Base-by-base conservation (phyloP, 2,888 invertebrate genomes). In the Drymonia ruficornis region DNA sequence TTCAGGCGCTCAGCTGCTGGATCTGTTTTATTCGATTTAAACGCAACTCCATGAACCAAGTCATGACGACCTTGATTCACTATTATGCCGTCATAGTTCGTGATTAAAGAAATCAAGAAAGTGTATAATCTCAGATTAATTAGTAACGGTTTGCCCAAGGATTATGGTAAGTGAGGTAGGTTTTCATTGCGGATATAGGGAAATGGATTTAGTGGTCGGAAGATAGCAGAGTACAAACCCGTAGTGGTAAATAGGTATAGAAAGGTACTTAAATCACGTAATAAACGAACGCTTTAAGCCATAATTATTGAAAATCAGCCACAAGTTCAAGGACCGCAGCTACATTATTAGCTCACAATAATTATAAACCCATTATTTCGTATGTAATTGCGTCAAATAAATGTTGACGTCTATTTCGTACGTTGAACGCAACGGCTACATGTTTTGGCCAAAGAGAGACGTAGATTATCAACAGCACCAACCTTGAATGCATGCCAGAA, bases 401-500 rank as follows among this genome's bases (percentile, higher is more conserved):
- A 71, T 66, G 55, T 77, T 87, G 86, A 87, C 84, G 87, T 84
- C 59, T 67, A 63, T 31, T 56, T 72, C 70, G 76, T 75, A 62
- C 80, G 81, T 83, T 84, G 76, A 83, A 81, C 78, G 84, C 75
- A 80, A 80, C 73, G 73, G 74, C 75, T 76, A 62, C 72, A 71
- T 73, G 68, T 81, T 76, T 86, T 81, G 66, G 86, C 89, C 90
- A 89, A 93, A 92, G 79, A 77, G 78, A 93, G 91, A 83, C 88
- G 91, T 78, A 90, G 74, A 91, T 83, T 90, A 89, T 82, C 84
- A 82, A 66, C 74, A 70, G 68, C 59, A 55, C 49, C 57, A 84
- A 86, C 91, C 92, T 93, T 92, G 93, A 90, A 86, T 82, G 15
- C 11, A 8, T 95, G 86, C 96, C 94, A 81, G 48, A 72, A 78